These are phyloP conservation scores for Martes flavigula DNA, from an alignment of 2,797 vertebrate genomes.

Conservation along the genomic window DNA sequence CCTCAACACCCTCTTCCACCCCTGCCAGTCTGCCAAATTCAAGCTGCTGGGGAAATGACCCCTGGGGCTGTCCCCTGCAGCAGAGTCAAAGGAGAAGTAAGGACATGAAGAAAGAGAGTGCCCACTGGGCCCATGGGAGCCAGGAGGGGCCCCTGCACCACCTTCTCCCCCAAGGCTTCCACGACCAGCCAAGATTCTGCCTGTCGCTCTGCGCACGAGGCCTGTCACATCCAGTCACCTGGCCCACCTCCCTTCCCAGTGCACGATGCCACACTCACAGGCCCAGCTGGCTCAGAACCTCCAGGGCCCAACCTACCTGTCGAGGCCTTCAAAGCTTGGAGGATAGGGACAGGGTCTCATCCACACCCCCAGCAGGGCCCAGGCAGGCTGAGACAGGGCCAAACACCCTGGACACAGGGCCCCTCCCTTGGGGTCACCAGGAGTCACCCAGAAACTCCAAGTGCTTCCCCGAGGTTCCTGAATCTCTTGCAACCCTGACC, in stretches of 20 bases:
- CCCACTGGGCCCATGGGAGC: fast-evolving
- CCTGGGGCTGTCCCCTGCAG: background rate
- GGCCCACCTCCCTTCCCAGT: background rate
- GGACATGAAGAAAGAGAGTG: background rate
- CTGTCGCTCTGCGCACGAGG: background rate
- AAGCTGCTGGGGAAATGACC: background rate
- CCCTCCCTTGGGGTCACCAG: background rate
- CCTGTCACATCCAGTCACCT: background rate
- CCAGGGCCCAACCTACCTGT: background rate
- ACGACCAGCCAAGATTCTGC: fast-evolving
- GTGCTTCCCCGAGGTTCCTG: background rate
- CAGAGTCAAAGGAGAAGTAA: background rate
- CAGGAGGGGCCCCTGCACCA: background rate
- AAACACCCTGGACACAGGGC: background rate
- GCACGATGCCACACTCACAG: background rate
- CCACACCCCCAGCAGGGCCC: background rate
- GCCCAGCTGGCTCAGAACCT: background rate
- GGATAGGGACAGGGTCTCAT: background rate
- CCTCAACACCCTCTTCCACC: background rate
- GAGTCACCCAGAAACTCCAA: background rate
- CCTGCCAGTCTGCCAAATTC: background rate
- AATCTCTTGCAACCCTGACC: background rate
- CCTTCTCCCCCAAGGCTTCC: background rate
- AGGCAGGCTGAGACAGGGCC: background rate
- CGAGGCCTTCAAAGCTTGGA: background rate